Evolutionary conservation across 2,113 vertebrate genomes (phyloP).

Genomic region (Leptobrachium ailaonicum): DNA sequence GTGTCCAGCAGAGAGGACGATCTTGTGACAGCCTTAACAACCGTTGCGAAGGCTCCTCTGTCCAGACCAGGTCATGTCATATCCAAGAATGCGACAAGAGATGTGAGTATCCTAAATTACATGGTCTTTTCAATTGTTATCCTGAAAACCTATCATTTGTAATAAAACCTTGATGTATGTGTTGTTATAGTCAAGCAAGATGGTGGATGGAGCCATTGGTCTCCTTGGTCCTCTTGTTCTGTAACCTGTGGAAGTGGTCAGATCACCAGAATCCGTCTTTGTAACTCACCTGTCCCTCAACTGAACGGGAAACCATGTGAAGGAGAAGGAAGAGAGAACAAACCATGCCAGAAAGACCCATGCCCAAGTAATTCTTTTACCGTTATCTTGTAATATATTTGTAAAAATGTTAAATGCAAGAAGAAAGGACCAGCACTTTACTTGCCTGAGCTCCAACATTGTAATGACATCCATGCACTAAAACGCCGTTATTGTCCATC

Average conservation of each 20-base stretch:
- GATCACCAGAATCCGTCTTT: slow-evolving; percentile 95
- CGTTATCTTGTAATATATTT: not conserved
- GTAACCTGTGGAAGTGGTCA: slow-evolving; percentile 90
- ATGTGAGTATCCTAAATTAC: slow-evolving; percentile 76
- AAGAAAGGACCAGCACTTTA: no score
- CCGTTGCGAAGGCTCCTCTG: slow-evolving; percentile 92
- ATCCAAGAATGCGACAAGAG: slow-evolving; percentile 94
- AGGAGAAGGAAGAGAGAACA: slow-evolving; percentile 89
- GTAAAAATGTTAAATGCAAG: not conserved
- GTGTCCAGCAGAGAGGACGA: slow-evolving; percentile 93
- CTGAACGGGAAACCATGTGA: slow-evolving; percentile 89
- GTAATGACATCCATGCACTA: not conserved
- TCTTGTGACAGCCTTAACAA: slow-evolving; percentile 97
- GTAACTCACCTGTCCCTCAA: slow-evolving; percentile 96
- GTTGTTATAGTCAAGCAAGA: slow-evolving; percentile 88
- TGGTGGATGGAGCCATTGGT: slow-evolving; percentile 98
- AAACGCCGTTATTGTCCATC: slow-evolving; percentile 22
- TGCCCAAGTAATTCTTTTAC: slow-evolving; percentile 83
- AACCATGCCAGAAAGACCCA: slow-evolving; percentile 79
- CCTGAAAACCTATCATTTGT: no score
- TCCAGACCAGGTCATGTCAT: slow-evolving; percentile 96
- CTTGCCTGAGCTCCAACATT: no score
- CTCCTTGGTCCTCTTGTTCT: slow-evolving; percentile 96
- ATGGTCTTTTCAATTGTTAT: no score
- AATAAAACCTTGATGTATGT: not conserved